Base-by-base conservation (phyloP, 2,113 vertebrate genomes). In the Oplegnathus fasciatus region DNA sequence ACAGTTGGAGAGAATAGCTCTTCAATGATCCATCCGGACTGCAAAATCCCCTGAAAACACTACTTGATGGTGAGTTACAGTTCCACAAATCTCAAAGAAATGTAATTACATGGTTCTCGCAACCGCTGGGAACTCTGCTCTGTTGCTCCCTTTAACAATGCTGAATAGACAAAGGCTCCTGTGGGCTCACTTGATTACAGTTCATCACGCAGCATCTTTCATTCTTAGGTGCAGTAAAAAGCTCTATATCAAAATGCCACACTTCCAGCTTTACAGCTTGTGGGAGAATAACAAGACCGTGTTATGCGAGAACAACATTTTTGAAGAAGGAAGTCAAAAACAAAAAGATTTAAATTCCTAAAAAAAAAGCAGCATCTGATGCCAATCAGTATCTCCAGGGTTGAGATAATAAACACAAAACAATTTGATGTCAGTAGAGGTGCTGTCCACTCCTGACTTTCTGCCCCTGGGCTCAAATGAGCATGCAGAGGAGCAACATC, bases 401-500 rank as follows among this genome's bases (percentile, higher is more conserved):
- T 30, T 48, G 64, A 83, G 70, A 78, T 75, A 68, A 58, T 74
- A 9, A 73, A 60, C 73, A 89, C 46, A 68, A 79, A 84, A 81
- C 82, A 87, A 93, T 88, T 74, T 82, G 60, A 76, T 71, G 64
- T 78, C 48, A 46, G 80, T 44, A 9, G 52, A 90, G 71, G 71
- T 73, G 42, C 55, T 58, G 90, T 89, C 88, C 85, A 84, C 91
- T 90, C 52, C 76, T 83, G 74, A 84, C 76, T 88, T 80, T 30
- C 34, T 85, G 79, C 80, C 86, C 80, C 70, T 10, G 64, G 88
- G 90, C 86, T 81, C 67, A 90, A 93, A 94, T 92, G 86, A 92
- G 90, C 67, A 70, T 37, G 74, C 67, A 79, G 62, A 83, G 80
- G 83, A 88, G 54, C 60, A 84, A 96, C 94, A 94, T 96, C 95